Evolutionary conservation across 1,140 invertebrate species (phyloP).

Genomic region (Hydropsyche tenuis): DNA sequence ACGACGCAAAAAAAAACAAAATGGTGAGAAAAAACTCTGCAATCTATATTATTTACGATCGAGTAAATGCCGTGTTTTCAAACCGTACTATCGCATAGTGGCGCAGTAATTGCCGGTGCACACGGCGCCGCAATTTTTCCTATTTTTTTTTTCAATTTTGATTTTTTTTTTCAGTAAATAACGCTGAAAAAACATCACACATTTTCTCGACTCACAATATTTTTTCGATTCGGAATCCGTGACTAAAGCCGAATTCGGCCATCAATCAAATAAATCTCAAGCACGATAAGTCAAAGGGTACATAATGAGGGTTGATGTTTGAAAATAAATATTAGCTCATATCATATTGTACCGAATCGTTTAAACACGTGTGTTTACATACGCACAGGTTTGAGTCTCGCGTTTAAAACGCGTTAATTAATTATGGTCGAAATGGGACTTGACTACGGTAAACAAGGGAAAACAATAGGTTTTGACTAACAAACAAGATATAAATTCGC

Average conservation of each 20-base stretch:
- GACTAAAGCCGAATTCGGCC: too few species aligned
- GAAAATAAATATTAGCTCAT: too few species aligned
- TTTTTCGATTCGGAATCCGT: too few species aligned
- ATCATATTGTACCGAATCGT: too few species aligned
- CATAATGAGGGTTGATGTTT: too few species aligned
- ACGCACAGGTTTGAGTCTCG: neutral
- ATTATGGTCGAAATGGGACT: slow-evolving; percentile 17
- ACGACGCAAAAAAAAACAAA: neutral
- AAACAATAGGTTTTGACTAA: slow-evolving; percentile 22
- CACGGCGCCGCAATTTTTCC: neutral
- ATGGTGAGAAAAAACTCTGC: neutral
- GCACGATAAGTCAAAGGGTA: too few species aligned
- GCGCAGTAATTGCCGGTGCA: neutral
- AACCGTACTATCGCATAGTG: neutral
- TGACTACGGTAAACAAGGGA: slow-evolving; percentile 17
- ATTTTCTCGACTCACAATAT: too few species aligned
- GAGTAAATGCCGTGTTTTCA: slow-evolving; percentile 6
- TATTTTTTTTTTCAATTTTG: too few species aligned
- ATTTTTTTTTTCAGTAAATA: too few species aligned
- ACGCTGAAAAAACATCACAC: too few species aligned
- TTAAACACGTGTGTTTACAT: neutral
- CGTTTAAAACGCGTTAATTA: slow-evolving; percentile 26
- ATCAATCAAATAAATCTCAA: too few species aligned
- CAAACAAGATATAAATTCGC: neutral
- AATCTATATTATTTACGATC: slow-evolving; percentile 24